phyloP scores from a whole-genome alignment of 2,797 vertebrate species.

The Rhynchonycteris naso region DNA sequence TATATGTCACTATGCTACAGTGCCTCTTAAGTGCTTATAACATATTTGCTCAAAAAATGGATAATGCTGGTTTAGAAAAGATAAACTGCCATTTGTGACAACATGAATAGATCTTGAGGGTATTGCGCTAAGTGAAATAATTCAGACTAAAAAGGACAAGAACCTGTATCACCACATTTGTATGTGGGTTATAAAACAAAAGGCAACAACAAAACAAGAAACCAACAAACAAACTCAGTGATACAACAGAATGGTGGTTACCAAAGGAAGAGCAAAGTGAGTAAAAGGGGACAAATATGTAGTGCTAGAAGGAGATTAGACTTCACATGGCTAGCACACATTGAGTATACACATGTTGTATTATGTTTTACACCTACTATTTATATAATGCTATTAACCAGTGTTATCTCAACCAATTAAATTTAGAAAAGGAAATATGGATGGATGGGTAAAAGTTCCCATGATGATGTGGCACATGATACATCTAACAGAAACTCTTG shows the following conservation, averaged over 20 bases:
- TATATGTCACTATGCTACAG: background rate
- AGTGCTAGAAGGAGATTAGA: too few species aligned
- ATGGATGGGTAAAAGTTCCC: background rate
- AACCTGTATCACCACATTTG: background rate
- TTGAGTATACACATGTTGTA: too few species aligned
- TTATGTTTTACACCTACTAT: background rate
- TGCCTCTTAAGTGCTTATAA: background rate
- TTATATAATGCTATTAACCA: too few species aligned
- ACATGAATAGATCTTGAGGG: background rate
- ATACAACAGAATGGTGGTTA: background rate
- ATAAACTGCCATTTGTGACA: background rate
- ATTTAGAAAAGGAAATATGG: background rate
- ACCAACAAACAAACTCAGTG: background rate
- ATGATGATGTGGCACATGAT: background rate
- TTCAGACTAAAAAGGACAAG: background rate
- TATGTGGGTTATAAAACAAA: background rate
- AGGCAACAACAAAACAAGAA: background rate
- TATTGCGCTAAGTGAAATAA: background rate
- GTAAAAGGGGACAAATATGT: background rate
- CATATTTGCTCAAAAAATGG: background rate
- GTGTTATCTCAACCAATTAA: background rate
- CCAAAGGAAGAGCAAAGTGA: background rate
- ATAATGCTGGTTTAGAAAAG: background rate
- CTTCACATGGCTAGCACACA: too few species aligned
- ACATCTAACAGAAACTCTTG: background rate